Conservation (phyloP, 2,797 vertebrate genomes). For the Sparus aurata region DNA sequence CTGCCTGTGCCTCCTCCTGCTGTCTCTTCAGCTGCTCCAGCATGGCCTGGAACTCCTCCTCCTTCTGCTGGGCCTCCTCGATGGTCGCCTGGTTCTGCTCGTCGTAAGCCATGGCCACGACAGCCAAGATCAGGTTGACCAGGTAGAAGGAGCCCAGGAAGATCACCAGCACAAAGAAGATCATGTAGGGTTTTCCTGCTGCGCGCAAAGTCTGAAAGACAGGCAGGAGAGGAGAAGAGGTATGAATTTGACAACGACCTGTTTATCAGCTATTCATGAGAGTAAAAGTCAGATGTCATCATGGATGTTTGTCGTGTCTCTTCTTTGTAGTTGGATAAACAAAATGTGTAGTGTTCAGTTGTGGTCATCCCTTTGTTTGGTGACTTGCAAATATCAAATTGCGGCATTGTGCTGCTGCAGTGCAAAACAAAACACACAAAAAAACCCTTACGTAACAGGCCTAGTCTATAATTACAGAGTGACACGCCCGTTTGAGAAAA, state of each 20-base stretch:
- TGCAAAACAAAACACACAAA: constrained; percentile 19
- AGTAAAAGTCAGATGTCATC: background rate
- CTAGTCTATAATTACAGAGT: constrained; percentile 1
- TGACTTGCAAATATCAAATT: constrained; percentile 39
- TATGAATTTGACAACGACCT: background rate
- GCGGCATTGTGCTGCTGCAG: constrained; percentile 16
- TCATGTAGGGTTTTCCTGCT: constrained; percentile 98
- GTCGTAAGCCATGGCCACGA: constrained; percentile 98
- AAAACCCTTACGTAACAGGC: constrained; percentile 26
- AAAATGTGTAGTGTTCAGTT: background rate
- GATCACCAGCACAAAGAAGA: constrained; percentile 99
- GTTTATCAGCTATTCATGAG: background rate
- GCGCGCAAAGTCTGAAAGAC: constrained; percentile 91
- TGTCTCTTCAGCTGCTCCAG: constrained; percentile 96
- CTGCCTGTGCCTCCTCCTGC: constrained; percentile 97
- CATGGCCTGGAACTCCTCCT: constrained; percentile 98
- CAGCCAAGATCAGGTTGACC: constrained; percentile 96
- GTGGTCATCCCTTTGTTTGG: constrained; percentile 23
- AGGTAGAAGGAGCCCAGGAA: constrained; percentile 98
- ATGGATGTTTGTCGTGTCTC: background rate
- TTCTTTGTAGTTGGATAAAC: background rate
- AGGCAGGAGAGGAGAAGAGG: background rate
- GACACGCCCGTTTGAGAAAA: constrained; percentile 18
- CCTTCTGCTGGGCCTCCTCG: constrained; percentile 96
- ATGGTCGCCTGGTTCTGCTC: constrained; percentile 98